Evolutionary conservation across 2,113 vertebrate species (phyloP).

Genomic region (Larimichthys crocea): DNA sequence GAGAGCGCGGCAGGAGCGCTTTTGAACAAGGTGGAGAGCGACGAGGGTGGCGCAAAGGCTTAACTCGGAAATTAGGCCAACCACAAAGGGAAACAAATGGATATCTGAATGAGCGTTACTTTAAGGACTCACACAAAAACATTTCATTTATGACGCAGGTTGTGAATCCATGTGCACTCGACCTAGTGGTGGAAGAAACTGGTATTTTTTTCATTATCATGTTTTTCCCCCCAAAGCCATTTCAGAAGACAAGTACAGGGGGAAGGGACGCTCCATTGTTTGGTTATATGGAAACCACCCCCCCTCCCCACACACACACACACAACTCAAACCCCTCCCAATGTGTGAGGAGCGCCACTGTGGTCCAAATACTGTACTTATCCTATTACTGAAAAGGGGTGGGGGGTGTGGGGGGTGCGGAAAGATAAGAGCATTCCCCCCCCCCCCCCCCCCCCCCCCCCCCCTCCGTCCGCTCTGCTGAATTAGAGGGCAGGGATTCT

Average conservation of each 20-base stretch:
- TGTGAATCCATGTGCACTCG: constrained; percentile 11
- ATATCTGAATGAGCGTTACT: constrained; percentile 41
- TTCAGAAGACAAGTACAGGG: constrained; percentile 72
- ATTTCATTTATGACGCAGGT: neutral
- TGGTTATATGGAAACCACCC: constrained; percentile 76
- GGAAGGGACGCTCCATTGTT: constrained; percentile 77
- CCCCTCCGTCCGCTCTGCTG: constrained; percentile 67
- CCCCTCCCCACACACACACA: too few species aligned
- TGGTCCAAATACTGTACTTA: constrained; percentile 86
- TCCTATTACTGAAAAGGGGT: constrained; percentile 78
- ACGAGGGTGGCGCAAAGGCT: constrained; percentile 75
- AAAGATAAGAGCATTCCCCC: constrained; percentile 82
- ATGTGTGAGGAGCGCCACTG: constrained; percentile 76
- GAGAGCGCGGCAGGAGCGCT: constrained; percentile 59
- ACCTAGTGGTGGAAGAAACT: constrained; percentile 19
- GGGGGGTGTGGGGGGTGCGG: constrained; percentile 55
- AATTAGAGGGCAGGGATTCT: constrained; percentile 80
- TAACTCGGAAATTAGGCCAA: constrained; percentile 77
- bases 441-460: constrained; percentile 60
- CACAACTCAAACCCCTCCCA: constrained; percentile 48
- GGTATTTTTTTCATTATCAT: constrained; percentile 1
- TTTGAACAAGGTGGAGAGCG: constrained; percentile 76
- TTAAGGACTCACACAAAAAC: constrained; percentile 35
- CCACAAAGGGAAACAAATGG: constrained; percentile 28
- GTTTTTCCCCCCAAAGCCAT: constrained; percentile 51